Conservation (phyloP, 2,888 invertebrate species). For the Caenorhabditis becei region DNA sequence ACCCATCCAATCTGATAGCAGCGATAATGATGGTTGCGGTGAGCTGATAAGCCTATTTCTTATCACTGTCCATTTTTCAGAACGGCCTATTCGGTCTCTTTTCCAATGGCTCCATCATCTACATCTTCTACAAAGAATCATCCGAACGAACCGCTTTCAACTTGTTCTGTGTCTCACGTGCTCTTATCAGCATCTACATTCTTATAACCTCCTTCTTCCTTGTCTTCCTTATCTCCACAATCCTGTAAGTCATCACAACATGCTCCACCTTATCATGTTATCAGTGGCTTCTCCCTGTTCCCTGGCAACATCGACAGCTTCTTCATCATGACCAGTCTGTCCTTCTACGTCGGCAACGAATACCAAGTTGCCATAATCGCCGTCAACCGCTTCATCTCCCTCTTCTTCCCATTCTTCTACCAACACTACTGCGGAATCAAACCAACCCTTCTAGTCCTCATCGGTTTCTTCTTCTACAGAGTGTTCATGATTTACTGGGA, state of each 20-base stretch:
- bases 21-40: not conserved
- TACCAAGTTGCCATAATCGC: constrained; percentile 37
- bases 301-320: constrained; percentile 13
- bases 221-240: constrained; percentile 27
- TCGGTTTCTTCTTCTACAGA: constrained; percentile 23
- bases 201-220: constrained; percentile 25
- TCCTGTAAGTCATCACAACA: constrained; percentile 28
- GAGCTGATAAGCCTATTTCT: too few species aligned
- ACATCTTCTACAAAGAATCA: not conserved
- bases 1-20: not conserved
- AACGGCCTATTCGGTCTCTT: not conserved
- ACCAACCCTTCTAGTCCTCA: constrained; percentile 10
- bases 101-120: not conserved
- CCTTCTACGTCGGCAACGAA: constrained; percentile 47
- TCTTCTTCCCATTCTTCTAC: constrained; percentile 31
- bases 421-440: constrained; percentile 24
- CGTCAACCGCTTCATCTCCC: constrained; percentile 38
- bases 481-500: constrained; percentile 16
- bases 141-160: not conserved
- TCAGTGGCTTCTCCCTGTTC: constrained; percentile 21
- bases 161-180: constrained; percentile 38
- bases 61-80: too few species aligned
- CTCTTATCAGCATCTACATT: constrained; percentile 35
- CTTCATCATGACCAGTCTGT: constrained; percentile 37
- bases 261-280: not conserved